Conservation (phyloP, 1,140 invertebrate species). For the Apis cerana region DNA sequence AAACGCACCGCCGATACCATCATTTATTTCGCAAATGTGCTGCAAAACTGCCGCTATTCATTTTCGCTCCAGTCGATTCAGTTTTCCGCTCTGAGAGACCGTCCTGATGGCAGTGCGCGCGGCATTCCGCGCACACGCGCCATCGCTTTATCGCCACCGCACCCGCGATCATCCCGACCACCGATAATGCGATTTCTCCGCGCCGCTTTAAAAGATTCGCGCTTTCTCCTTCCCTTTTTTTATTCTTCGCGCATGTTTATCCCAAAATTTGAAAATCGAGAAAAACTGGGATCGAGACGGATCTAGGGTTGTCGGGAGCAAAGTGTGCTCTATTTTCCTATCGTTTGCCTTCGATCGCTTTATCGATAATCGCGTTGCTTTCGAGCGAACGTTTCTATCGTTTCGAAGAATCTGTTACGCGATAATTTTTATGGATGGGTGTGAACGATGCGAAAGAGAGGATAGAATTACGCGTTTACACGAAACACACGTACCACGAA, state of each 20-base stretch:
- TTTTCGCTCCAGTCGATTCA: conserved; percentile 80
- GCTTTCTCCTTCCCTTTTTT: not conserved
- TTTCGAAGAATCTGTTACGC: not conserved
- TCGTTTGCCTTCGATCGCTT: not conserved
- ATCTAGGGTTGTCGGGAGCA: too few relatives aligned
- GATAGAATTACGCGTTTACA: not conserved
- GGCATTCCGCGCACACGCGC: conserved; percentile 37
- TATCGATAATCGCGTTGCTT: not conserved
- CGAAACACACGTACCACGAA: not conserved
- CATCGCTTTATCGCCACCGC: conserved; percentile 62
- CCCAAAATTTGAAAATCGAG: not conserved
- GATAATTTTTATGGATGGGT: not conserved
- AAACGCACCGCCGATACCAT: conserved; percentile 81
- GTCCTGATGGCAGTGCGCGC: conserved; percentile 52
- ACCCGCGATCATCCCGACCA: conserved; percentile 8
- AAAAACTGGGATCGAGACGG: too few relatives aligned
- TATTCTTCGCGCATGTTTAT: not conserved
- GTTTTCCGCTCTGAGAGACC: conserved; percentile 77
- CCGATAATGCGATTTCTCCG: conserved; percentile 71
- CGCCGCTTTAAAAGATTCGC: conserved; percentile 32
- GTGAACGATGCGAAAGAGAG: not conserved
- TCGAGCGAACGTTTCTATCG: not conserved
- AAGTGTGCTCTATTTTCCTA: too few relatives aligned
- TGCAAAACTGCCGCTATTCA: conserved; percentile 82
- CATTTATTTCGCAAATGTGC: conserved; percentile 82